Base-by-base conservation (phyloP, 2,113 vertebrate genomes). In the Hippocampus abdominalis region DNA sequence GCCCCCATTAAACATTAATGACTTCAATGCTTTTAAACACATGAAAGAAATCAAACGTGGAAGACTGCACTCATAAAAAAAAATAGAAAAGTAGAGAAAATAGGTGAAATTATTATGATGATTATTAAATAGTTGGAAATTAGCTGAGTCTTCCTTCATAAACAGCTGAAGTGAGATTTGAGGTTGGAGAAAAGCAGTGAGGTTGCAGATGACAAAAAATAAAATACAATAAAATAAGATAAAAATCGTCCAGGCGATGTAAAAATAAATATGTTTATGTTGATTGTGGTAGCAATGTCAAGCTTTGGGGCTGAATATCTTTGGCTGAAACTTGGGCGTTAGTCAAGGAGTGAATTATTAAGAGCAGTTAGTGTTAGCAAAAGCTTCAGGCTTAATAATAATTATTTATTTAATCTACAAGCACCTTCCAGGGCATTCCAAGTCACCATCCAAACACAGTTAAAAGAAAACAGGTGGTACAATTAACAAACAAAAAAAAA, bases 21-120 rank as follows among this genome's bases (percentile, higher is more conserved):
- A 64, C 42, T 46, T 44, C 63, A 20, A 64, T 25, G 63, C 42
- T 64, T 64, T 64, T 64, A 64, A 64, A 48, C 23, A 60, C 57
- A 60, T 32, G 27, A 60, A 60, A 32, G 16, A 60, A 20, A 27
- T 57, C 54, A 57, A 23, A 60, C 27, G 27, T 18, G 57, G 27
- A 60, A 23, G 51, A 2, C 21, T 54, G 18, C 32, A 32, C 57
- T 29, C 29, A 60, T 32, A 27, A 32, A 29, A 60, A 59, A 16
- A 59, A 9, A 8, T 9, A 10, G n/a, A 32, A 18, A 60, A 32
- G 20, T 2, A 6, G 25, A 59, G 15, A 29, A 29, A 54, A 23
- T 2, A 9, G 51, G 7, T 18, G 8, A 2, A 18, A 60, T 18
- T 32, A 18, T 32, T 59, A 59, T 16, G 0, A 57, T 57, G 2